Conservation (phyloP, 2,797 vertebrate species). For the Sphenopsis melanotis region DNA sequence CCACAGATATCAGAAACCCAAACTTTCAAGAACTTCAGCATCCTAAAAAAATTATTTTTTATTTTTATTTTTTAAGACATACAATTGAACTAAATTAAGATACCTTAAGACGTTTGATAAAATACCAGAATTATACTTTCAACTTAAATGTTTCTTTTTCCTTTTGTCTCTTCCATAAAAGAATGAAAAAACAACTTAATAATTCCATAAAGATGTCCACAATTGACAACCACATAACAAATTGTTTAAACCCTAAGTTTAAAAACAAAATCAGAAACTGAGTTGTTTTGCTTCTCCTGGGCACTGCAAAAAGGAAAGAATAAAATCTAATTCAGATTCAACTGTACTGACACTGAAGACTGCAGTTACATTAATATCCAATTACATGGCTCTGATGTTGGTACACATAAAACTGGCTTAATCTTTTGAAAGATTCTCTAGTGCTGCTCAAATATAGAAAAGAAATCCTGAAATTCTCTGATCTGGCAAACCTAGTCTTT, state of each 20-base stretch:
- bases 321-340: background rate
- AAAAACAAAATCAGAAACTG: background rate
- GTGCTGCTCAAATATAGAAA: background rate
- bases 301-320: background rate
- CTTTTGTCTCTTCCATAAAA: background rate
- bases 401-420: background rate
- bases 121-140: background rate
- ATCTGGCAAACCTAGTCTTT: background rate
- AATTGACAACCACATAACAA: background rate
- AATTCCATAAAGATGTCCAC: background rate
- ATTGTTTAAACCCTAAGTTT: background rate
- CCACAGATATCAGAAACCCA: background rate
- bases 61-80: background rate
- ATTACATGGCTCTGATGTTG: background rate
- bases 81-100: background rate
- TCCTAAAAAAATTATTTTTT: background rate
- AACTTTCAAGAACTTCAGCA: background rate
- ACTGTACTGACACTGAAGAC: background rate
- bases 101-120: background rate
- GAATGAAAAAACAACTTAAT: background rate
- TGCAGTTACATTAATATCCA: background rate
- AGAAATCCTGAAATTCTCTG: background rate
- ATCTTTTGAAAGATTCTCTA: background rate
- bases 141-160: background rate
- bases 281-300: background rate